Percentiles rank a stretch among this genome's conserved stretches.
phyloP scores from a whole-genome alignment of 2,113 vertebrate genomes.

The Petrocephalus microphthalmus region DNA sequence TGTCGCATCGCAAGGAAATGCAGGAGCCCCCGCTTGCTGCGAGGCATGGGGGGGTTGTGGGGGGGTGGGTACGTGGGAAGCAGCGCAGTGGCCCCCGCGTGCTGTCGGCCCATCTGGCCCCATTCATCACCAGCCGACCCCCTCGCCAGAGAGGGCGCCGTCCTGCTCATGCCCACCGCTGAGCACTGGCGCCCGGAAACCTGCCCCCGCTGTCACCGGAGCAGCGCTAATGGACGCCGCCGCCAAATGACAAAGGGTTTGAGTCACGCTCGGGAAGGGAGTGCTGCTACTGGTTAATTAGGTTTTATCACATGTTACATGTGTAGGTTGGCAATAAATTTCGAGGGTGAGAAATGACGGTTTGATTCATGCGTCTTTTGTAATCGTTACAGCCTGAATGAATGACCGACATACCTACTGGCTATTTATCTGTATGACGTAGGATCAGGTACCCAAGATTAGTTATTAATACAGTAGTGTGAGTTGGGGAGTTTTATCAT shows the following conservation, averaged over 20 bases:
- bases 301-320: neutral
- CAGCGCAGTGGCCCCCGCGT: conserved; percentile 56
- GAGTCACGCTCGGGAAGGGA: neutral
- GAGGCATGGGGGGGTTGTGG: neutral
- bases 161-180: conserved; percentile 50
- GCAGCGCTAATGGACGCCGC: neutral
- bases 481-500: neutral
- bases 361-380: neutral
- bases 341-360: neutral
- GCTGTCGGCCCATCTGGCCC: conserved; percentile 65
- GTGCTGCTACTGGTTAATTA: neutral
- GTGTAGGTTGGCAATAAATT: neutral
- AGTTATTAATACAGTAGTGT: neutral
- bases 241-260: neutral
- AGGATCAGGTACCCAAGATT: neutral
- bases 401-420: neutral
- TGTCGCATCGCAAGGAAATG: neutral
- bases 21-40: neutral
- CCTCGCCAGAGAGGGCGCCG: conserved; percentile 64
- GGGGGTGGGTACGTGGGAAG: neutral
- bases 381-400: neutral
- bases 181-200: conserved; percentile 49
- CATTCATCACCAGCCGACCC: conserved; percentile 66
- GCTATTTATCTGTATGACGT: neutral
- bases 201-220: neutral